Percentiles rank a stretch among this genome's conserved stretches.
Conservation (phyloP, 1,140 invertebrate species). For the Phocides pigmalion region DNA sequence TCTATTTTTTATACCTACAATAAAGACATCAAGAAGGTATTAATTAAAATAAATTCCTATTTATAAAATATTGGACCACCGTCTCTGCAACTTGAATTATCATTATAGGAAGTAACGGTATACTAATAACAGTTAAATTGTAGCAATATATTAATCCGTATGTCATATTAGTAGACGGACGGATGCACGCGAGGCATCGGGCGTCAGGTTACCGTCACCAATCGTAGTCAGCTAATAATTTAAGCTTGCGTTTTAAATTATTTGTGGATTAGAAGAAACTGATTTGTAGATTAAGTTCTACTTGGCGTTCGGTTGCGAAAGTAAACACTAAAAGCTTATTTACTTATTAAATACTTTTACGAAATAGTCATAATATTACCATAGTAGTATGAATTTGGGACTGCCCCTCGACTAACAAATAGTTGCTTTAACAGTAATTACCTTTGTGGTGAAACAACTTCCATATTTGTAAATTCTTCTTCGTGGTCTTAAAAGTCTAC, state of each 20-base stretch:
- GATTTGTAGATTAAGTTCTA: neutral
- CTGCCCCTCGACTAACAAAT: too few species aligned
- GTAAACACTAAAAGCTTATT: too few species aligned
- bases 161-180: slow-evolving; percentile 1
- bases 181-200: neutral
- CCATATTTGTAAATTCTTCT: too few species aligned
- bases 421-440: too few species aligned
- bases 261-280: neutral
- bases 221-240: neutral
- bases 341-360: too few species aligned
- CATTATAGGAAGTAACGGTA: neutral
- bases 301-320: neutral
- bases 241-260: neutral
- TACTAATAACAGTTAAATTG: slow-evolving; percentile 4
- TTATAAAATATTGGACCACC: neutral
- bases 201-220: neutral
- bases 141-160: neutral
- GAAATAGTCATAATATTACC: too few species aligned
- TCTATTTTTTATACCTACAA: too few species aligned
- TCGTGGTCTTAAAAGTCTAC: too few species aligned
- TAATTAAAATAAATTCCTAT: neutral
- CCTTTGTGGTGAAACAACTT: too few species aligned
- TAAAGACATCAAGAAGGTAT: too few species aligned
- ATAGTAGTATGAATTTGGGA: too few species aligned
- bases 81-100: neutral